Base-by-base conservation (phyloP, 2,888 invertebrate species). In the Acleris literana region DNA sequence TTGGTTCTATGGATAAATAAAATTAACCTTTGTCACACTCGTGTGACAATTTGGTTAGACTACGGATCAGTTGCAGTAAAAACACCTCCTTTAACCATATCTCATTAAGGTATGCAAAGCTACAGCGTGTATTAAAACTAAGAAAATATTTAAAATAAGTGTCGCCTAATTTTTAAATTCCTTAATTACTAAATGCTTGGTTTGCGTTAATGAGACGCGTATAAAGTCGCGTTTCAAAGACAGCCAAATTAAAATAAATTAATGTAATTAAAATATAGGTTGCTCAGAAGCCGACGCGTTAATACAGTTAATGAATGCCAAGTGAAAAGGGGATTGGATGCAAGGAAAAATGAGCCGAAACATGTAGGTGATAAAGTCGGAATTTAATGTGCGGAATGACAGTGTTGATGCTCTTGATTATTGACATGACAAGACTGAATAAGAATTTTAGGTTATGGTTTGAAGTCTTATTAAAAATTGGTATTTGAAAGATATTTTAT, bases 241-340 rank as follows among this genome's bases (percentile, higher is more conserved):
- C 54, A 49, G 54, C 59, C 59, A 56, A 65, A 65, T 65, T 65
- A 65, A 65, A 65, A 61, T 65, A 65, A 60, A 65, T 65, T 61
- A 65, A 61, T 44, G 65, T 56, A 65, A 65, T 65, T 65, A 65
- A 65, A 61, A 65, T 65, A 61, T 56, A 61, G 65, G 55, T 60
- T 64, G 48, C 49, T 49, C 43, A 60, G 49, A 25, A 63, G 49
- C 54, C 55, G 59, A 51, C 48, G 55, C 49, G 59, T 51, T 55
- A 22, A 54, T 18, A 51, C 51, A 55, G 55, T 29, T 60, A 56
- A 65, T 60, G 54, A 65, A 61, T 60, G 55, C 44, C 29, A 61
- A 60, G 44, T 60, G 56, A 65, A 61, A 61, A 56, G 51, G 29
- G 49, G 17, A 39, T 57, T 46, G 22, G 44, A 9, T 9, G 44